These are phyloP conservation scores for Nettapus auritus DNA, from an alignment of 2,113 vertebrate species.

Conservation along the genomic window DNA sequence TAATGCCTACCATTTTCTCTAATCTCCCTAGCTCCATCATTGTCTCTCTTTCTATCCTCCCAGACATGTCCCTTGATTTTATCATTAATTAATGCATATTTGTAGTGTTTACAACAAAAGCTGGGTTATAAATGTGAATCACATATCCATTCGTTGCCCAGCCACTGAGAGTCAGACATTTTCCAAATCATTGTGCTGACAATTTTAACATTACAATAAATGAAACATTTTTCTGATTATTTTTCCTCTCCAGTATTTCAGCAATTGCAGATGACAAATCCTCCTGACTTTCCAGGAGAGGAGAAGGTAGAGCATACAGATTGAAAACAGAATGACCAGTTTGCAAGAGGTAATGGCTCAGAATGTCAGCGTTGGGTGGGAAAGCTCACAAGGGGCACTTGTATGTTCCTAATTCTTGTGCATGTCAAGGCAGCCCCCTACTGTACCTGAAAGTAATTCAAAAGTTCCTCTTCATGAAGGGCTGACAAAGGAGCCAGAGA, in stretches of 20 bases:
- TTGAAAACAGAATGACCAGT: neutral
- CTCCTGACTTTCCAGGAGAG: neutral
- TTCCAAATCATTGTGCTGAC: neutral
- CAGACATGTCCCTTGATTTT: neutral
- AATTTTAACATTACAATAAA: neutral
- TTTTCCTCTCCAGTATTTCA: neutral
- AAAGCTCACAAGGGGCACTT: neutral
- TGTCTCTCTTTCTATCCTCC: neutral
- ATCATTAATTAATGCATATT: conserved; percentile 11
- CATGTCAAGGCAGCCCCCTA: neutral
- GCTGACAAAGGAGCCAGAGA: neutral
- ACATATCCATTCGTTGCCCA: neutral
- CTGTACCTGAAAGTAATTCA: neutral
- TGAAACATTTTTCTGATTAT: neutral
- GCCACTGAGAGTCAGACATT: neutral
- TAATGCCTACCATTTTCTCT: neutral
- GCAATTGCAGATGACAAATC: neutral
- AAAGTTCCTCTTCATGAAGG: neutral
- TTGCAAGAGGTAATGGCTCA: neutral
- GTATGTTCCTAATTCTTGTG: neutral
- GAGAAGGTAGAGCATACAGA: neutral
- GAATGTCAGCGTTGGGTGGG: neutral
- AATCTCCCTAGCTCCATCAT: neutral
- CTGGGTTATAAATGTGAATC: neutral
- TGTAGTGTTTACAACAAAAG: neutral